Evolutionary conservation across 2,888 invertebrate genomes (phyloP), one percentile per base, ranked within the genome.

Genomic region (Caenorhabditis becei): DNA sequence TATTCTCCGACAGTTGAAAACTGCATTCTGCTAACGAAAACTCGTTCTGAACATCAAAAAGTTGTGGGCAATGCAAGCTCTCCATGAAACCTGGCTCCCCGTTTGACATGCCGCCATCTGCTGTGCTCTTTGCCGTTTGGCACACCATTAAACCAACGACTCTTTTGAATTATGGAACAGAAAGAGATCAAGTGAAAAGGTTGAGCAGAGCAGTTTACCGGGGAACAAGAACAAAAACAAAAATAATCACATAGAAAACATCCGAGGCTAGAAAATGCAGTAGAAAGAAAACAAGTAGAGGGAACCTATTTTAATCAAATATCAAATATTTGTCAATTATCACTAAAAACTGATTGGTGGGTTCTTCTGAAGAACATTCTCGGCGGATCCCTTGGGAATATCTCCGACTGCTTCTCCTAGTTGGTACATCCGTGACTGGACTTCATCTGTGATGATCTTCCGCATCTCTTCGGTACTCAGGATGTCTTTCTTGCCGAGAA

Each of bases 401-500:
- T 84, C 74, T 10, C 78, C 82, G 41, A 77, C 63, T 77, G 70
- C 54, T 58, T 86, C 86, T 2, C 89, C 89, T 32, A 89, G 65
- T 28, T 65, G 59, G 66, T 82, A 90, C 28, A 90, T 83, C 11
- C 74, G 47, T 16, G 58, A 78, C 63, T 90, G 90, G 8, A 89
- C 77, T 58, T 80, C 74, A 53, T 90, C 88, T 4, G 90, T 88
- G 51, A 89, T 79, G 11, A 82, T 79, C 77, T 89, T 90, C 24
- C 90, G 70, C 66, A 83, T 83, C 20, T 88, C 78, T 54, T 86
- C 62, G 20, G 80, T 83, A 4, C 66, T 81, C 62, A 78, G 26
- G 10, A 20, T 16, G 3, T 59, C 56, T 35, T 67, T 63, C 7
- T 75, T 49, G 1, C 35, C 23, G 2, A 37, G n/a, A 1, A 81